Percentiles rank a stretch among this genome's conserved stretches.
Conservation (phyloP, 2,888 invertebrate genomes). For the Coenonympha glycerion region DNA sequence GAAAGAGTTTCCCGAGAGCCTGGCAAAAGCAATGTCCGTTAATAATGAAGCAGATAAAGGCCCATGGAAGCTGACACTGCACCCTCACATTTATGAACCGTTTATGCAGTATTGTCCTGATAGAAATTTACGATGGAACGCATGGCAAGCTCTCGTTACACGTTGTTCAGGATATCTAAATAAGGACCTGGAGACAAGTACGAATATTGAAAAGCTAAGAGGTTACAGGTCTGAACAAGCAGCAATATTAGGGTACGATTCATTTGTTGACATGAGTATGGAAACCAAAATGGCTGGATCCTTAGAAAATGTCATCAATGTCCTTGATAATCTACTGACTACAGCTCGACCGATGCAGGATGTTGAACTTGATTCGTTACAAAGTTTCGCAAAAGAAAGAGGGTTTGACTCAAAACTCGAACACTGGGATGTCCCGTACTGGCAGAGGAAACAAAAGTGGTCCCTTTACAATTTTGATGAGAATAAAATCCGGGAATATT, state of each 20-base stretch:
- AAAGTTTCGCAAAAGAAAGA: slow-evolving; percentile 81
- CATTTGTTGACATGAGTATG: slow-evolving; percentile 91
- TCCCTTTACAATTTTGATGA: slow-evolving; percentile 81
- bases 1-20: slow-evolving; percentile 82
- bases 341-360: slow-evolving; percentile 85
- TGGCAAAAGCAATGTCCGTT: slow-evolving; percentile 79
- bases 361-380: slow-evolving; percentile 81
- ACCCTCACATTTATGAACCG: slow-evolving; percentile 81
- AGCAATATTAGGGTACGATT: slow-evolving; percentile 84
- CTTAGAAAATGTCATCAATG: slow-evolving; percentile 82
- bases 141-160: slow-evolving; percentile 87
- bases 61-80: slow-evolving; percentile 89
- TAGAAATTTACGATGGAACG: slow-evolving; percentile 84
- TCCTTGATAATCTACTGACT: slow-evolving; percentile 80
- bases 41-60: slow-evolving; percentile 80
- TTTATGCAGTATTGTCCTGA: slow-evolving; percentile 92
- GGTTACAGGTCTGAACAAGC: slow-evolving; percentile 82
- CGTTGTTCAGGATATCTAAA: slow-evolving; percentile 81
- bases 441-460: slow-evolving; percentile 85
- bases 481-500: slow-evolving; percentile 84
- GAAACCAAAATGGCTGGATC: slow-evolving; percentile 93
- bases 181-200: slow-evolving; percentile 80
- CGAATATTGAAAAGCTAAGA: slow-evolving; percentile 86
- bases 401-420: slow-evolving; percentile 83
- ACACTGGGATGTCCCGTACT: slow-evolving; percentile 91